A percentile compares a stretch with the other conserved stretches of the same genome.
These are phyloP conservation scores for Drosophila algonquin DNA, from an alignment of 2,888 invertebrate genomes.

Conservation along the genomic window DNA sequence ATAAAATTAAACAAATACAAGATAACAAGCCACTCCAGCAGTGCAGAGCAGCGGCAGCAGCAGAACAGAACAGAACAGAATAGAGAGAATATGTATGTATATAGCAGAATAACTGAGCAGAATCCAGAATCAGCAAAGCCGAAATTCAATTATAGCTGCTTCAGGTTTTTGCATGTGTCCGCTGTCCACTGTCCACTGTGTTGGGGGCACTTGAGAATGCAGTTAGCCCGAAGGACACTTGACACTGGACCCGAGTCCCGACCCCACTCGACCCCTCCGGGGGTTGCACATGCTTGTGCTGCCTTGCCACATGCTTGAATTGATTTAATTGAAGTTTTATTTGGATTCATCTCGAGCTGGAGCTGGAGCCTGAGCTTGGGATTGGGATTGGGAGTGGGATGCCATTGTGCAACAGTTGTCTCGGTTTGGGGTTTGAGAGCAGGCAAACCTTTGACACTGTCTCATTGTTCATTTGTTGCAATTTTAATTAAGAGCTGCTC, in stretches of 20 bases:
- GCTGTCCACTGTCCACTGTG: not conserved
- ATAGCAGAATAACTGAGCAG: not conserved
- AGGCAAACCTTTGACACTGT: not conserved
- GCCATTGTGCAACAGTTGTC: conserved; percentile 41
- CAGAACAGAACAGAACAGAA: conserved; percentile 1
- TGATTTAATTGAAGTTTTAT: conserved; percentile 68
- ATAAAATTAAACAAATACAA: conserved; percentile 69
- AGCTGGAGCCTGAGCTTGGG: not conserved
- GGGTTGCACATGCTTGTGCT: too few species aligned
- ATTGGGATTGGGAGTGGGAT: not conserved
- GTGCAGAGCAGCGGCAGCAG: not conserved
- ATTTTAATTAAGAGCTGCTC: conserved; percentile 70
- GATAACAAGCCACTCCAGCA: conserved; percentile 60
- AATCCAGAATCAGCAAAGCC: conserved; percentile 8
- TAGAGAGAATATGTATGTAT: too few species aligned
- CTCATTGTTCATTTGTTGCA: conserved; percentile 49
- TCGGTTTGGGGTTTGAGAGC: conserved; percentile 1
- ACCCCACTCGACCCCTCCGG: not conserved
- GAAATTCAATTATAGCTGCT: conserved; percentile 40
- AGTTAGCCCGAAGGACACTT: conserved; percentile 7
- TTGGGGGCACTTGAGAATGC: conserved; percentile 5
- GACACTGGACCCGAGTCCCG: conserved; percentile 21
- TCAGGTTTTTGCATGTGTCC: conserved; percentile 28
- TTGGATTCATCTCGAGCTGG: conserved; percentile 28
- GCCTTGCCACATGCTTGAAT: conserved; percentile 47